Conservation (phyloP, 2,113 vertebrate genomes). For the Myotis lucifugus region DNA sequence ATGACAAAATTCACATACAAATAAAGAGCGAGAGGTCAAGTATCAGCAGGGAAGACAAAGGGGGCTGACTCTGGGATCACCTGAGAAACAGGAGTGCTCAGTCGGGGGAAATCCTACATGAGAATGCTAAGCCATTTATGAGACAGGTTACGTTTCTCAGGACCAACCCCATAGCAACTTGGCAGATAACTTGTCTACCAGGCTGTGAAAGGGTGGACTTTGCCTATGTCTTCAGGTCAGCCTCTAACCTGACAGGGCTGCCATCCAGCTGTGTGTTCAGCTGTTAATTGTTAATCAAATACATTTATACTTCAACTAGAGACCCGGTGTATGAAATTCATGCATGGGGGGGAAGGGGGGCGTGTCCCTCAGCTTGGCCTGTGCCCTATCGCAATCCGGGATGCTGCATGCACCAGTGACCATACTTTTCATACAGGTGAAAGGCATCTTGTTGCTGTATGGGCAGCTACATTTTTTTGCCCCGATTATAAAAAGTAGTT, state of each 20-base stretch:
- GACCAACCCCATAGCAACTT: too few species aligned
- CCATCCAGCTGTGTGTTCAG: neutral
- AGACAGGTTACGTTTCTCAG: neutral
- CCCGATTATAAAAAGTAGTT: too few species aligned
- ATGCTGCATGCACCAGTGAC: too few species aligned
- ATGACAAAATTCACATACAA: neutral
- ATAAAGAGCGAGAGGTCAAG: neutral
- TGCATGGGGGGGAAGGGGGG: too few species aligned
- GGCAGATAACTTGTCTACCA: too few species aligned
- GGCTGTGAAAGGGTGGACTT: neutral
- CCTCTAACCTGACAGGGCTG: neutral
- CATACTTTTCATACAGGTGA: too few species aligned
- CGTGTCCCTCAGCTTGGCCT: too few species aligned
- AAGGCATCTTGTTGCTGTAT: too few species aligned
- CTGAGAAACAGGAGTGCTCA: neutral
- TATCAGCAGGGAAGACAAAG: neutral
- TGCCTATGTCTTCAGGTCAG: fast-evolving
- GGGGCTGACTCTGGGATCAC: neutral
- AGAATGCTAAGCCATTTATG: neutral
- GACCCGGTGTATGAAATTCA: too few species aligned
- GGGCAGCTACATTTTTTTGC: too few species aligned
- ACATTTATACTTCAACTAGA: neutral
- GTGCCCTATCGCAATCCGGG: too few species aligned
- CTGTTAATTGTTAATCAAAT: neutral
- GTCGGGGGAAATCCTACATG: neutral